Percentiles rank a stretch among this genome's conserved stretches.
Conservation (phyloP, 2,797 vertebrate genomes). For the Simalia tracyae region DNA sequence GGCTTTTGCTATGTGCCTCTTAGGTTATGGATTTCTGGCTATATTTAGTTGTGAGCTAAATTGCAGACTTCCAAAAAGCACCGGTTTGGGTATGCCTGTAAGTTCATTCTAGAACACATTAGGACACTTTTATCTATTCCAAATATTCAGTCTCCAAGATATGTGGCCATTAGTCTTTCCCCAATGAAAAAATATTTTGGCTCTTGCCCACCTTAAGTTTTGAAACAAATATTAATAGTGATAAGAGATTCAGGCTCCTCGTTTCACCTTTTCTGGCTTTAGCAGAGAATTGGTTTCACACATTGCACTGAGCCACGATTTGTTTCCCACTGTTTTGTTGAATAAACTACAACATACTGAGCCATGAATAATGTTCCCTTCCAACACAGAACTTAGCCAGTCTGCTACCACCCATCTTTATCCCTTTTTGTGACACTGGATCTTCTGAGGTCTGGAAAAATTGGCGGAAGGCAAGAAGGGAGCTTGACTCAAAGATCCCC, state of each 20-base stretch:
- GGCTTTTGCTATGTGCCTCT: neutral
- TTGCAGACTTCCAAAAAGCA: no score
- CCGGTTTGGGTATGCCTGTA: no score
- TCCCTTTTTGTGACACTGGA: neutral
- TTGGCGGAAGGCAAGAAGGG: neutral
- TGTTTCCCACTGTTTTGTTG: neutral
- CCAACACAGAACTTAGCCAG: neutral
- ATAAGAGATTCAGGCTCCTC: neutral
- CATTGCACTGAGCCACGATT: neutral
- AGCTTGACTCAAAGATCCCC: neutral
- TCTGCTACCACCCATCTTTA: neutral
- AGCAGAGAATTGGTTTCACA: neutral
- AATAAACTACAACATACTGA: neutral
- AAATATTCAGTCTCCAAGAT: neutral
- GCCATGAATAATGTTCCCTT: neutral
- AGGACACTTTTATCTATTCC: no score
- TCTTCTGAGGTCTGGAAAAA: neutral
- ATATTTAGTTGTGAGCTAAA: no score
- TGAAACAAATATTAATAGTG: neutral
- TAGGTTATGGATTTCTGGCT: no score
- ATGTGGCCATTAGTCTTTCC: neutral
- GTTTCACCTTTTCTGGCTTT: neutral
- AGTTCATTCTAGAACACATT: no score
- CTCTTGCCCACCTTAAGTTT: neutral
- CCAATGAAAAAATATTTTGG: neutral